Percentiles rank a stretch among this genome's conserved stretches.
Conservation (phyloP, 2,113 vertebrate genomes). For the Ornithorhynchus anatinus region DNA sequence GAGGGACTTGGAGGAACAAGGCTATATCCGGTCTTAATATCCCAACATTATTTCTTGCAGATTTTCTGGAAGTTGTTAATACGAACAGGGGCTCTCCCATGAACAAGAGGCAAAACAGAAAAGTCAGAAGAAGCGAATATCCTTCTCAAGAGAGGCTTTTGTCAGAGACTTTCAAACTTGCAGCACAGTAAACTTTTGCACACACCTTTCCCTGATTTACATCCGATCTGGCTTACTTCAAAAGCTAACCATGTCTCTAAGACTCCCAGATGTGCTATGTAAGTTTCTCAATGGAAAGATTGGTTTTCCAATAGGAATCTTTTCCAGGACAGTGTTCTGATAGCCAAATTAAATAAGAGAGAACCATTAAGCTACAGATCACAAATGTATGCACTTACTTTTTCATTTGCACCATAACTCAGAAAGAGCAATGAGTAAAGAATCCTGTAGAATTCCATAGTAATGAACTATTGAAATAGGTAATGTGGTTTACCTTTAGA, state of each 20-base stretch:
- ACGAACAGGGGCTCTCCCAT: not conserved
- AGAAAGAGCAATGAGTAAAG: not conserved
- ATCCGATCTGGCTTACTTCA: conserved; percentile 35
- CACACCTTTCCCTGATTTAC: conserved; percentile 17
- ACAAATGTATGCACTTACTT: not conserved
- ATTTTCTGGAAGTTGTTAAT: not conserved
- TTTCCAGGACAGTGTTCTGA: not conserved
- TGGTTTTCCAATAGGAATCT: conserved; percentile 19
- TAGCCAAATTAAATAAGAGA: not conserved
- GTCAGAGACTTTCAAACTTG: too few relatives aligned
- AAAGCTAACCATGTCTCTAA: conserved; percentile 28
- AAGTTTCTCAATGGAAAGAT: not conserved
- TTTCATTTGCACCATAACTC: not conserved
- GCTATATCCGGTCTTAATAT: not conserved
- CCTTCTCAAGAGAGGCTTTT: too few relatives aligned
- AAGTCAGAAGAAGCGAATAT: too few relatives aligned
- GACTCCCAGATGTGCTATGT: conserved; percentile 31
- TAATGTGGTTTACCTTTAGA: not conserved
- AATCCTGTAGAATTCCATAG: not conserved
- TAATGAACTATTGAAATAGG: not conserved
- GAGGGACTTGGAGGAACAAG: not conserved
- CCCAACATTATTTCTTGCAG: not conserved
- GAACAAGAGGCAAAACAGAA: not conserved
- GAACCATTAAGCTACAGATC: not conserved
- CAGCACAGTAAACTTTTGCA: not conserved